These are phyloP conservation scores for Cardiocondyla obscurior DNA, from an alignment of 1,140 invertebrate species.

Conservation along the genomic window DNA sequence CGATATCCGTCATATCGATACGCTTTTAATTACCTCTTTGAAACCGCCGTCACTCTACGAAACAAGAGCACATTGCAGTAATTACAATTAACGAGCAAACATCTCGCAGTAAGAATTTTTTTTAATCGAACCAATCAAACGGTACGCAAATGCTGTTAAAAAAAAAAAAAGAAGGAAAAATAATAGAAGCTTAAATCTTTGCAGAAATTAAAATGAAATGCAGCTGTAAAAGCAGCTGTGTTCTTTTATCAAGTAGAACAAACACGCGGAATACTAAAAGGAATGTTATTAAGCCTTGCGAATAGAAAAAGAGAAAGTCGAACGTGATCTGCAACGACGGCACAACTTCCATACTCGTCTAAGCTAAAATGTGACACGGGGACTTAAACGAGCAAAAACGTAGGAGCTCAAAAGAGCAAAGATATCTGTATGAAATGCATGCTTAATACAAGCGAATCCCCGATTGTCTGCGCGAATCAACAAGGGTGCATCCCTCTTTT, in stretches of 20 bases:
- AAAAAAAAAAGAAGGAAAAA: not conserved
- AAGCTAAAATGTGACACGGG: not conserved
- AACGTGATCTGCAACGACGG: not conserved
- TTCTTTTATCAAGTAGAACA: not conserved
- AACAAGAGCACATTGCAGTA: not conserved
- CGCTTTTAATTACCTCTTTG: conserved; percentile 30
- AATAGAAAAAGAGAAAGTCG: not conserved
- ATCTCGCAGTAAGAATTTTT: not conserved
- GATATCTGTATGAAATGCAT: conserved; percentile 4
- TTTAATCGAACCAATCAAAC: not conserved
- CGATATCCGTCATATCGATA: not conserved
- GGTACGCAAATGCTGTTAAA: conserved; percentile 3
- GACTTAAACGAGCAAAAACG: not conserved
- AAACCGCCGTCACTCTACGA: not conserved
- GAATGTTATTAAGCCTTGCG: not conserved
- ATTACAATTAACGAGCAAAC: conserved; percentile 32
- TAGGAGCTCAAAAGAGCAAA: not conserved
- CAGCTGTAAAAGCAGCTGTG: not conserved
- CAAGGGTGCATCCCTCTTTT: conserved; percentile 6
- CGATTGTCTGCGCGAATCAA: conserved; percentile 35
- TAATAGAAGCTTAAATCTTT: not conserved
- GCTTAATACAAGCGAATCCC: conserved; percentile 3
- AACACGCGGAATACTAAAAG: no score
- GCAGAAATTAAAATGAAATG: not conserved
- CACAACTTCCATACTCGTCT: not conserved